Base-by-base conservation (phyloP, 2,888 invertebrate genomes). In the Girardia tigrina region DNA sequence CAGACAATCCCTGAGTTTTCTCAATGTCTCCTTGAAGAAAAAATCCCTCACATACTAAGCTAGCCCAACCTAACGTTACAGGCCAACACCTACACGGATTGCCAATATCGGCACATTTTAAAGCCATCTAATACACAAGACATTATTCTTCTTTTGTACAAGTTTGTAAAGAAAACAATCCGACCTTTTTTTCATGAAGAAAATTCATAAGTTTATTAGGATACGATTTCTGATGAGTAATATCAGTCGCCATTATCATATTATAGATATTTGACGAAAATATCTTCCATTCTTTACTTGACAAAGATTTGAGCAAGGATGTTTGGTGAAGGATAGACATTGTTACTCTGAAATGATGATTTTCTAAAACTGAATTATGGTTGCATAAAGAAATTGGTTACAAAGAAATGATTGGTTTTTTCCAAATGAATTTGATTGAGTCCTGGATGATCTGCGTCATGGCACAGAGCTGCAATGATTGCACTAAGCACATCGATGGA, bases 241-340 rank as follows among this genome's bases (percentile, higher is more conserved):
- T 56, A 56, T 56, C 56, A 20, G 56, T 56, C n/a, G 56, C 56
- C 56, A 56, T 56, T 56, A 56, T 56, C 56, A 56, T 56, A n/a
- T 56, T 56, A 56, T 12, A 56, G 23, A 56, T 56, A 56, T 16
- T 56, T 8, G 56, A 12, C 6, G 56, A 56, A 56, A 56, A 56
- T 56, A 12, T 56, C n/a, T 8, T 20, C 56, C 56, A 56, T 6
- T 56, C 23, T 56, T 56, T 23, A n/a, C 23, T n/a, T 56, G 56
- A 56, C 23, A 56, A 56, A 56, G n/a, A 2, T 23, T 56, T 56
- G 56, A 56, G 56, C 56, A 56, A 56, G 23, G 56, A 12, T 56
- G 56, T 56, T 56, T 56, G 56, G n/a, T 56, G 56, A 56, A 56
- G 56, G 23, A 56, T n/a, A 2, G 56, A 56, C 56, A 56, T 56